Conservation (phyloP, 2,113 vertebrate genomes). For the Aleadryas rufinucha region DNA sequence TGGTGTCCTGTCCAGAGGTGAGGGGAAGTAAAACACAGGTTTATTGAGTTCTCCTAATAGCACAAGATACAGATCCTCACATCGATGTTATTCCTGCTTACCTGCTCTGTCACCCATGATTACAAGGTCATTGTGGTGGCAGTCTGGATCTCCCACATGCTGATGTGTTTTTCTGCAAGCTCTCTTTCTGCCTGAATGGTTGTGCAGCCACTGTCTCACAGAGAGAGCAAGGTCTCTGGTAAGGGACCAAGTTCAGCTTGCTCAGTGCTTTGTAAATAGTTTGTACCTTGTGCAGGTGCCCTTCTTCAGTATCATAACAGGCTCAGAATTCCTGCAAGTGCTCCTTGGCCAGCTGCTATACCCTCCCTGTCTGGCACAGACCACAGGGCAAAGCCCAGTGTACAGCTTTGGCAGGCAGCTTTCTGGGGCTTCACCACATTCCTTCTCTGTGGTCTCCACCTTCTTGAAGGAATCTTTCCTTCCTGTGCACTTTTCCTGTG, state of each 20-base stretch:
- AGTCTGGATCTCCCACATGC: neutral
- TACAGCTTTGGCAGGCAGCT: neutral
- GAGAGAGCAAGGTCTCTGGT: neutral
- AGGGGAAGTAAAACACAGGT: neutral
- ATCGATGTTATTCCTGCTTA: neutral
- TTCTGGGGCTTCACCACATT: neutral
- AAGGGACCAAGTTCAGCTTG: neutral
- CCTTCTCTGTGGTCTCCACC: neutral
- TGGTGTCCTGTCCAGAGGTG: neutral
- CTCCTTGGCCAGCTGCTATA: neutral
- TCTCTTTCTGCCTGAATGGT: neutral
- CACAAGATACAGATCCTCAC: neutral
- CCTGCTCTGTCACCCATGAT: neutral
- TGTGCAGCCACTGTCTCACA: neutral
- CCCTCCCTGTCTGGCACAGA: neutral
- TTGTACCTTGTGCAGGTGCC: neutral
- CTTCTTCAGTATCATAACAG: neutral
- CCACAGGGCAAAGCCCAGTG: neutral
- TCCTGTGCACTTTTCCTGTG: neutral
- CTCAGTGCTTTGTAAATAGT: neutral
- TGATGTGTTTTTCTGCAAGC: neutral
- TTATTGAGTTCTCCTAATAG: neutral
- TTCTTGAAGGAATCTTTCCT: neutral
- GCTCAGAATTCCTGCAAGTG: neutral
- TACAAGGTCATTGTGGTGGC: neutral